Evolutionary conservation across 2,797 vertebrate species (phyloP).

Genomic region (Acanthurus lineatus): DNA sequence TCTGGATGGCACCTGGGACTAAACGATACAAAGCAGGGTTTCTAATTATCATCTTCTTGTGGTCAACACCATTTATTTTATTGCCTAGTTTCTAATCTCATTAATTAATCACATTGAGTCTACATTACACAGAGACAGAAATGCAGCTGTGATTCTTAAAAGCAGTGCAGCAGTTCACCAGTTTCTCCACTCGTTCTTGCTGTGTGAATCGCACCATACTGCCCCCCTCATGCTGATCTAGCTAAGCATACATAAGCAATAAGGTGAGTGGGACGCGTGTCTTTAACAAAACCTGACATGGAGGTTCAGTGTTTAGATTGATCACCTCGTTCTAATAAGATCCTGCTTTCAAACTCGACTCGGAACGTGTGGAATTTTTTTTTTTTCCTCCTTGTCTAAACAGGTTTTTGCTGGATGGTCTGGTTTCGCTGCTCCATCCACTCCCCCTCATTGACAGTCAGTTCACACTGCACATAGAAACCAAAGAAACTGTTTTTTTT

Average conservation of each 20-base stretch:
- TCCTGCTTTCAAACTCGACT: slow-evolving; percentile 10
- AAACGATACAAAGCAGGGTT: slow-evolving; percentile 19
- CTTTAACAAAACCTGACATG: not conserved
- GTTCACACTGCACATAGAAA: slow-evolving; percentile 35
- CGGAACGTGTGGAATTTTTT: not conserved
- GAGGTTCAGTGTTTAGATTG: not conserved
- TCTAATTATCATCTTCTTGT: not conserved
- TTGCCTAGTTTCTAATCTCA: slow-evolving; percentile 1
- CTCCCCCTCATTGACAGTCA: slow-evolving; percentile 52
- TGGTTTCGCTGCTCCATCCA: slow-evolving; percentile 23
- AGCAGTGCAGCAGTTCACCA: slow-evolving; percentile 4
- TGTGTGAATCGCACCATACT: not conserved
- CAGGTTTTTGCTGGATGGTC: slow-evolving; percentile 24
- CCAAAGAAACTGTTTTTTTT: slow-evolving; percentile 27
- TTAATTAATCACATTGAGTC: slow-evolving; percentile 20
- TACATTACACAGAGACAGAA: not conserved
- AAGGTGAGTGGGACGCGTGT: not conserved
- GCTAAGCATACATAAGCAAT: not conserved
- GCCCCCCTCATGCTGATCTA: not conserved
- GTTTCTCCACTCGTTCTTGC: slow-evolving; percentile 14
- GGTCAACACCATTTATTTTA: not conserved
- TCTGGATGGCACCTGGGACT: not conserved
- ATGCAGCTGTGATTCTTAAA: not conserved
- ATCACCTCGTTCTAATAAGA: not conserved
- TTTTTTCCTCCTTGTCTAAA: slow-evolving; percentile 3